Evolutionary conservation across 2,888 invertebrate genomes (phyloP).

Genomic region (Dexiosoma caninum): DNA sequence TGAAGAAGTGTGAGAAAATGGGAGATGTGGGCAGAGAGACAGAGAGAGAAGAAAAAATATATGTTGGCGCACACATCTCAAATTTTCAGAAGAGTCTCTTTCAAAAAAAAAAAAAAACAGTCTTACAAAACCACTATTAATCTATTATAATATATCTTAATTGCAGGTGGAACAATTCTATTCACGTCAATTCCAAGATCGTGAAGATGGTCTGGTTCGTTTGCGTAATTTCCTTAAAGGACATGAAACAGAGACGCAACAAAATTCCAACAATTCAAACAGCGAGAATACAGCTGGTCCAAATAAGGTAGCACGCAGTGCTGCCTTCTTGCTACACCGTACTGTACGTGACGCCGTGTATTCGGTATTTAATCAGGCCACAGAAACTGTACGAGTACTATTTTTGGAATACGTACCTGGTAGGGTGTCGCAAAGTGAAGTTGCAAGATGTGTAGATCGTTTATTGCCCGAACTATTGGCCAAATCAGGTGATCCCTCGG

Average conservation of each 20-base stretch:
- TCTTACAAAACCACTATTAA: too few species aligned
- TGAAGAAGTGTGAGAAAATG: background rate
- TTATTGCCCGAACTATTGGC: constrained; percentile 89
- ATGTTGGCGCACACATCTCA: background rate
- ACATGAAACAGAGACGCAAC: constrained; percentile 71
- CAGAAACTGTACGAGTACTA: constrained; percentile 87
- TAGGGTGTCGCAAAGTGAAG: constrained; percentile 90
- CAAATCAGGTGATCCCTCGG: constrained; percentile 92
- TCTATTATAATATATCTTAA: too few species aligned
- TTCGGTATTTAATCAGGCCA: constrained; percentile 90
- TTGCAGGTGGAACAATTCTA: constrained; percentile 91
- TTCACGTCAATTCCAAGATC: constrained; percentile 92
- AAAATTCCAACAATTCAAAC: constrained; percentile 70
- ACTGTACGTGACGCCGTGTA: constrained; percentile 92
- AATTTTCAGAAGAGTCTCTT: too few species aligned
- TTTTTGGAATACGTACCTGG: constrained; percentile 91
- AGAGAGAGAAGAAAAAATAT: too few species aligned
- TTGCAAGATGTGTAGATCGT: constrained; percentile 89
- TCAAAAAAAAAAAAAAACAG: too few species aligned
- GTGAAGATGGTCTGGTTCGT: constrained; percentile 90
- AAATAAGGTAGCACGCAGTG: constrained; percentile 90
- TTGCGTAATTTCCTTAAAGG: constrained; percentile 78
- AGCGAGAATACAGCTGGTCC: constrained; percentile 72
- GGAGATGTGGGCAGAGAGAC: too few species aligned
- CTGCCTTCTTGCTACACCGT: constrained; percentile 87